These are phyloP conservation scores for Felis catus DNA, from an alignment of 2,113 vertebrate species.

Conservation along the genomic window F.catus_Fca126_mat1.0 CM031415.1:182916501-182917000, in stretches of 20 bases:
- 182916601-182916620: background rate
- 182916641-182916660: background rate
- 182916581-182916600: background rate
- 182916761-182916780: background rate
- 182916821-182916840: background rate
- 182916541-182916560: background rate
- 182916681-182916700: background rate
- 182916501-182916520: background rate
- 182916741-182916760: background rate
- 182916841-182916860: background rate
- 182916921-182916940: background rate
- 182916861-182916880: background rate
- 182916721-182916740: background rate
- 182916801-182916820: background rate
- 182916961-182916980: background rate
- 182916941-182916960: background rate
- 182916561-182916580: background rate
- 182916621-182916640: background rate
- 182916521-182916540: background rate
- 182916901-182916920: background rate
- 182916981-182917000: no score
- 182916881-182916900: background rate
- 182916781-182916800: background rate
- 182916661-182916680: background rate
- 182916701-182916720: background rate